Percentiles rank a stretch among this genome's conserved stretches.
Conservation (phyloP, 2,888 invertebrate genomes). For the Mesorhabditis spiculigera region DNA sequence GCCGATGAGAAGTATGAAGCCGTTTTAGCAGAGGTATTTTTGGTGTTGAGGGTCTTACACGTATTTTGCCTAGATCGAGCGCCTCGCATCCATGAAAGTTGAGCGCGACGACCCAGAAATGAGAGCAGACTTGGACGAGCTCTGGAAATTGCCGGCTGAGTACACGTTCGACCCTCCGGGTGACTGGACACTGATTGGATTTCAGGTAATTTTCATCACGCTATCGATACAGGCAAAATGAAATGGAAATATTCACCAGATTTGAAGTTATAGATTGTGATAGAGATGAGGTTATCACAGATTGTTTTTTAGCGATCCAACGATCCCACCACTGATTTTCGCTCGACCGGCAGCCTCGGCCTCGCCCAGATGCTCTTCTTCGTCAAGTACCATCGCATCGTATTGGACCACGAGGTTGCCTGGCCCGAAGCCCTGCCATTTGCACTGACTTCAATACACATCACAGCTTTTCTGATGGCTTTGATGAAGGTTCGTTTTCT, state of each 20-base stretch:
- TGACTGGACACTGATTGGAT: constrained; percentile 1
- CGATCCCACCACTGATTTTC: neutral
- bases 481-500: neutral
- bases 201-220: neutral
- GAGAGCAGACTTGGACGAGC: neutral
- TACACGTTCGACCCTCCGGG: neutral
- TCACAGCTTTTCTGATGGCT: constrained; percentile 3
- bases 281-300: no score
- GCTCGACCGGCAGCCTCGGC: constrained; percentile 1
- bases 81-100: neutral
- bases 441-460: neutral
- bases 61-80: neutral
- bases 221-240: no score
- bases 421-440: neutral
- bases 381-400: neutral
- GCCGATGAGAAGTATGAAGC: constrained; percentile 3
- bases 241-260: no score
- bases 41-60: neutral
- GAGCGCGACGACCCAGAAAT: neutral
- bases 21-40: neutral
- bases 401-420: neutral
- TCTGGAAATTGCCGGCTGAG: constrained; percentile 2
- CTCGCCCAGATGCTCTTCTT: neutral
- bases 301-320: neutral
- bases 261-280: no score